A percentile compares a stretch with the other conserved stretches of the same genome.
These are phyloP conservation scores for Torymus auratus DNA, from an alignment of 2,888 invertebrate genomes.

Conservation along the genomic window DNA sequence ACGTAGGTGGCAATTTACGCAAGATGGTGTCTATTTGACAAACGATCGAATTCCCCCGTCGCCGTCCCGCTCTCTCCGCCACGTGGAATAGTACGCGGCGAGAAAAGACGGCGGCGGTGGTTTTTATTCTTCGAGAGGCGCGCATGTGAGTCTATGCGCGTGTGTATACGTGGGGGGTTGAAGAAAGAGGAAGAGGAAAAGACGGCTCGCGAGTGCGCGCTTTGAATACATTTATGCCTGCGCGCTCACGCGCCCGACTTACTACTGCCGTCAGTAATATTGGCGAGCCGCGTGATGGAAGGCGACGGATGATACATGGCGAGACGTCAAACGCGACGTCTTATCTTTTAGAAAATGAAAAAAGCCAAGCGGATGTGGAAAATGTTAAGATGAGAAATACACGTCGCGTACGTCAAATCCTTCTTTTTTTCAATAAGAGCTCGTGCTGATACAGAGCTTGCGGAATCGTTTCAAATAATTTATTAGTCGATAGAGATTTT, in stretches of 20 bases:
- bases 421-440: conserved; percentile 1
- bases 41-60: conserved; percentile 73
- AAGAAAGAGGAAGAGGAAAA: conserved; percentile 53
- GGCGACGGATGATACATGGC: conserved; percentile 73
- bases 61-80: conserved; percentile 34
- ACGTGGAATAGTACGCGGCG: conserved; percentile 58
- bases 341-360: conserved; percentile 54
- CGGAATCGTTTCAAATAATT: not conserved
- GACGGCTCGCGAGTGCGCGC: conserved; percentile 60
- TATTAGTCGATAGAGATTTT: no score
- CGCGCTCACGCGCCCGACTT: conserved; percentile 14
- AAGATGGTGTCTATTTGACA: conserved; percentile 74
- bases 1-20: conserved; percentile 68
- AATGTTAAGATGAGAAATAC: conserved; percentile 28
- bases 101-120: conserved; percentile 38
- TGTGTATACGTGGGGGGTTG: not conserved
- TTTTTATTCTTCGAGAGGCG: conserved; percentile 41
- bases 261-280: conserved; percentile 62
- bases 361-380: conserved; percentile 34
- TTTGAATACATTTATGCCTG: conserved; percentile 72
- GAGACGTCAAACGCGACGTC: conserved; percentile 71
- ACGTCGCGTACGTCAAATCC: not conserved
- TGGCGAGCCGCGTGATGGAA: conserved; percentile 70
- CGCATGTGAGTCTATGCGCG: conserved; percentile 14
- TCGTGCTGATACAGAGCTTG: not conserved